Evolutionary conservation across 2,113 vertebrate species (phyloP).

Genomic region (Pachycephala philippinensis): DNA sequence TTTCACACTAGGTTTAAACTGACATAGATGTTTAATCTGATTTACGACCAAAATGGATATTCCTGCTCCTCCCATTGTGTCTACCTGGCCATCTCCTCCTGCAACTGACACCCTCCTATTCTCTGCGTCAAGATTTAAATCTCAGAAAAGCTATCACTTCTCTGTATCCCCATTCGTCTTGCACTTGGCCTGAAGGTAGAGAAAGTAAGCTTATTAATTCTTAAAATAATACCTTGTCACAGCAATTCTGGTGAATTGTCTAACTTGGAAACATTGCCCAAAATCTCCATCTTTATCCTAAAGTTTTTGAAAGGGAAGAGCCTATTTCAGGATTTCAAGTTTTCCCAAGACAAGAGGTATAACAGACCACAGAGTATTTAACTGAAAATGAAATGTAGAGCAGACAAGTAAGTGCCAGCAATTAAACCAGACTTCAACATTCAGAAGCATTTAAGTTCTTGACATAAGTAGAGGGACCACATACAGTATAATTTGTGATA

Average conservation of each 20-base stretch:
- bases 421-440: background rate
- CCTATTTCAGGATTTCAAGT: background rate
- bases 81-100: background rate
- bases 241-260: background rate
- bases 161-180: background rate
- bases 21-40: background rate
- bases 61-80: fast-evolving
- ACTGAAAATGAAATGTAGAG: background rate
- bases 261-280: background rate
- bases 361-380: background rate
- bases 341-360: background rate
- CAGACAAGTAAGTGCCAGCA: background rate
- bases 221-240: background rate
- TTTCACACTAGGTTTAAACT: background rate
- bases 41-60: background rate
- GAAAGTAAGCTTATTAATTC: background rate
- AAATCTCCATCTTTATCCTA: background rate
- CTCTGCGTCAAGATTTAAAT: background rate
- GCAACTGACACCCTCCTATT: background rate
- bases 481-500: background rate
- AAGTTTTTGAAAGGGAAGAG: background rate
- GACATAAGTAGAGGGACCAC: background rate
- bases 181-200: background rate
- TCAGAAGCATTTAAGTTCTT: background rate
- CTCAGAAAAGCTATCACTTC: background rate